Percentiles rank a stretch among this genome's conserved stretches.
phyloP scores from a whole-genome alignment of 1,140 invertebrate genomes.

The Ridgeia piscesae region DNA sequence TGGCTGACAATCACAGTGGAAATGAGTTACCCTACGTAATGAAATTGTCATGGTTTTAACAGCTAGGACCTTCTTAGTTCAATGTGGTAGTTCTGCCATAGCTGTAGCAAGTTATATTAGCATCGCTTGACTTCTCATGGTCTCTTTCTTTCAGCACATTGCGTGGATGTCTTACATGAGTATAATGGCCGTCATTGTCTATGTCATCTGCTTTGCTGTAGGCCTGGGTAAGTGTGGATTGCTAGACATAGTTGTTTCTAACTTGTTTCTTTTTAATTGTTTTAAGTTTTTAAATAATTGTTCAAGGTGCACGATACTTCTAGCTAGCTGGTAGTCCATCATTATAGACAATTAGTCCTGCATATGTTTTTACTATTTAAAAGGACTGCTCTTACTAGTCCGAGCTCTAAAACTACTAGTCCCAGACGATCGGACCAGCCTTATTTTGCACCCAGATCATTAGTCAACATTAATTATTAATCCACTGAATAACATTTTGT shows the following conservation, averaged over 20 bases:
- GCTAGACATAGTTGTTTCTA: neutral
- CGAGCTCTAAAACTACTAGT: no score
- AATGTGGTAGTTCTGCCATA: neutral
- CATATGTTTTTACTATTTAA: no score
- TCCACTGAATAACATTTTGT: no score
- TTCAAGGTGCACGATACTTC: no score
- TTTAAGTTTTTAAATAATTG: neutral
- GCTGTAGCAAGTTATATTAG: neutral
- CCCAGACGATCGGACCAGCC: no score
- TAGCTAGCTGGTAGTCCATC: no score
- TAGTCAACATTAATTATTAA: neutral
- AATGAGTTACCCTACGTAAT: neutral
- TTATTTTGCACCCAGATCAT: no score
- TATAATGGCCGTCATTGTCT: slow-evolving; percentile 76
- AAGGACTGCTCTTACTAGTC: no score
- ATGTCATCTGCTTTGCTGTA: slow-evolving; percentile 87
- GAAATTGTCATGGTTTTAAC: neutral
- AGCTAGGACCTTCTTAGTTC: neutral
- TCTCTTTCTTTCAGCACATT: slow-evolving; percentile 60
- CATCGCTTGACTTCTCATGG: neutral
- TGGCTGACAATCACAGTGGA: neutral
- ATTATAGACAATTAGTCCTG: no score
- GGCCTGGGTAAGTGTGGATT: slow-evolving; percentile 61
- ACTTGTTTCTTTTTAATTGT: neutral
- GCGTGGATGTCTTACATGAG: slow-evolving; percentile 90